Evolutionary conservation across 2,888 invertebrate genomes (phyloP).

Genomic region (Pseudococcus longispinus): DNA sequence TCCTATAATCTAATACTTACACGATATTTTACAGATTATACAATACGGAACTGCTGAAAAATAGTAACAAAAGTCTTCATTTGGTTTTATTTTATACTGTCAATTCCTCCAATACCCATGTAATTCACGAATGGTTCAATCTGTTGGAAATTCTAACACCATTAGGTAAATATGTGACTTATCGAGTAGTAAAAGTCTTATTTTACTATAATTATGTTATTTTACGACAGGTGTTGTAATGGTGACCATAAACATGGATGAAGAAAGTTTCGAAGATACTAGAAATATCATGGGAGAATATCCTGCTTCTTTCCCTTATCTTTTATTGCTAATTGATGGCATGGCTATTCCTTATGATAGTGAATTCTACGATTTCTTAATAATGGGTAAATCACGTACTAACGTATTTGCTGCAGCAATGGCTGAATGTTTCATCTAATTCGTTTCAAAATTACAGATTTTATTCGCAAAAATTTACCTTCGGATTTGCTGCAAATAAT

Average conservation of each 20-base stretch:
- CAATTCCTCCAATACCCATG: slow-evolving; percentile 32
- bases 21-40: slow-evolving; percentile 14
- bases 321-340: slow-evolving; percentile 47
- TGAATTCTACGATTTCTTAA: slow-evolving; percentile 49
- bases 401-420: not conserved
- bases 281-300: slow-evolving; percentile 47
- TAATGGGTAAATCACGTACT: slow-evolving; percentile 38
- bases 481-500: slow-evolving; percentile 73
- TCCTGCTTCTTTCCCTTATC: slow-evolving; percentile 47
- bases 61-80: slow-evolving; percentile 40
- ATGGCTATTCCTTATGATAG: slow-evolving; percentile 34
- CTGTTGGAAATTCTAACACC: slow-evolving; percentile 48
- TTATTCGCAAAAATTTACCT: slow-evolving; percentile 86
- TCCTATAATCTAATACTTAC: not conserved
- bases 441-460: slow-evolving; percentile 69
- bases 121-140: slow-evolving; percentile 53
- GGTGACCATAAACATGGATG: slow-evolving; percentile 53
- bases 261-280: slow-evolving; percentile 31
- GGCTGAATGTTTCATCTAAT: not conserved
- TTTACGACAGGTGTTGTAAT: slow-evolving; percentile 45
- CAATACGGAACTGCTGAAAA: slow-evolving; percentile 25
- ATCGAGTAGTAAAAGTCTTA: not conserved
- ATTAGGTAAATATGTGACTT: not conserved
- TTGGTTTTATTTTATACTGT: slow-evolving; percentile 49
- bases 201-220: not conserved